Evolutionary conservation across 2,113 vertebrate species (phyloP).

Genomic region (Nicator chloris): DNA sequence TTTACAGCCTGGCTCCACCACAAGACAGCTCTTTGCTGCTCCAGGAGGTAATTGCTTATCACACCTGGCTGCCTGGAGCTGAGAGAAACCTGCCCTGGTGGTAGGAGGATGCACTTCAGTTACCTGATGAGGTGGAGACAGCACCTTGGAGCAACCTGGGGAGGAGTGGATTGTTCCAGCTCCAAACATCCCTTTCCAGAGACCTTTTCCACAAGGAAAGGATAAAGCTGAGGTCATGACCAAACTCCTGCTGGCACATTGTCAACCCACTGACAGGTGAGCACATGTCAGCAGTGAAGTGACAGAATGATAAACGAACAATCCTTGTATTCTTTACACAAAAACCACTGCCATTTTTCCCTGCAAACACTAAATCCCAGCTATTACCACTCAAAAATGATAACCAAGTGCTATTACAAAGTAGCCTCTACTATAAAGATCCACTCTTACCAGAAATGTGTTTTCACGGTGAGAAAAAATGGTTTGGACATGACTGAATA

Average conservation of each 20-base stretch:
- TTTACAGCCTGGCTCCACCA: background rate
- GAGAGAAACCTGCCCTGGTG: background rate
- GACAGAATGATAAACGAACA: background rate
- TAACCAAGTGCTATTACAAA: background rate
- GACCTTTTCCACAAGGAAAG: background rate
- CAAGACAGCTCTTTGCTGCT: background rate
- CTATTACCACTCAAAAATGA: background rate
- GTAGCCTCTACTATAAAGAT: background rate
- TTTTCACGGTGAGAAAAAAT: background rate
- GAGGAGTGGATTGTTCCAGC: background rate
- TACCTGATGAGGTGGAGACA: background rate
- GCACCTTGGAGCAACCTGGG: background rate
- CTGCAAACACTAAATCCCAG: background rate
- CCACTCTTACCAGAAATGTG: background rate
- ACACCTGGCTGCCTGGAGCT: background rate
- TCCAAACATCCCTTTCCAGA: background rate
- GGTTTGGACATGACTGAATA: background rate
- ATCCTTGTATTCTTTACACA: background rate
- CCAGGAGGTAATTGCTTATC: background rate
- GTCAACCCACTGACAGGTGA: background rate
- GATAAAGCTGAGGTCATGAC: background rate
- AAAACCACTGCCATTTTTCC: background rate
- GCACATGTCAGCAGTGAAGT: background rate
- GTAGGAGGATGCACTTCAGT: background rate
- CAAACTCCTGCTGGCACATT: background rate